Evolutionary conservation across 2,797 vertebrate genomes (phyloP).

Genomic region (Urophycis tenuis): DNA sequence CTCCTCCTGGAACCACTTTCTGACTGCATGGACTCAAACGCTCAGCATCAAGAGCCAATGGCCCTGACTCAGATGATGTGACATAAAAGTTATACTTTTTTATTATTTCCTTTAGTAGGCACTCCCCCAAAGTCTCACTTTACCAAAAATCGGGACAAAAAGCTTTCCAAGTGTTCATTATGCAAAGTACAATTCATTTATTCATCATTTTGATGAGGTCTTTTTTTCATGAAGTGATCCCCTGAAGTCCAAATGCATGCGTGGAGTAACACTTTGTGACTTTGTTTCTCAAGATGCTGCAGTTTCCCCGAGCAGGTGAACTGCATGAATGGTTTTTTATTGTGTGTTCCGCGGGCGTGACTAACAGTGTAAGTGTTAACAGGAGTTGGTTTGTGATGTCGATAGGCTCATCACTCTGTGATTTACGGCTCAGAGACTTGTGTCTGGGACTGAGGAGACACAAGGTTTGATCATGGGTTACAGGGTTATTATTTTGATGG

Average conservation of each 20-base stretch:
- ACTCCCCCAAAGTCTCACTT: background rate
- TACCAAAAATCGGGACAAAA: background rate
- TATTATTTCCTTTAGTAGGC: background rate
- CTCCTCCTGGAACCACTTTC: slow-evolving; percentile 43
- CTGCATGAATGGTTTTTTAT: background rate
- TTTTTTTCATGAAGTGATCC: background rate
- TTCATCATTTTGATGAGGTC: background rate
- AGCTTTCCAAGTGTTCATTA: background rate
- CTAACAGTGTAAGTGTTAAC: background rate
- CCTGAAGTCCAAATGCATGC: background rate
- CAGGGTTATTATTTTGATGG: background rate
- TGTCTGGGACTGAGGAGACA: background rate
- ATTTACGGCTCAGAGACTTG: background rate
- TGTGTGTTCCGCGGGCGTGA: background rate
- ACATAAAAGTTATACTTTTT: slow-evolving; percentile 28
- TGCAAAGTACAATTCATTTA: background rate
- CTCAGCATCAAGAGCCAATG: slow-evolving; percentile 32
- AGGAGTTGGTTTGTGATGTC: background rate
- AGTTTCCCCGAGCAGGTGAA: no score
- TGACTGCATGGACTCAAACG: slow-evolving; percentile 41
- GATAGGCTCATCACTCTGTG: background rate
- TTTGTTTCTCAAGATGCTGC: background rate
- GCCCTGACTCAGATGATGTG: slow-evolving; percentile 32
- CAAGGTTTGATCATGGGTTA: background rate
- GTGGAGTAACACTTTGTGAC: background rate